Conservation (phyloP, 1,140 invertebrate genomes). For the Xylocopa sonorina region DNA sequence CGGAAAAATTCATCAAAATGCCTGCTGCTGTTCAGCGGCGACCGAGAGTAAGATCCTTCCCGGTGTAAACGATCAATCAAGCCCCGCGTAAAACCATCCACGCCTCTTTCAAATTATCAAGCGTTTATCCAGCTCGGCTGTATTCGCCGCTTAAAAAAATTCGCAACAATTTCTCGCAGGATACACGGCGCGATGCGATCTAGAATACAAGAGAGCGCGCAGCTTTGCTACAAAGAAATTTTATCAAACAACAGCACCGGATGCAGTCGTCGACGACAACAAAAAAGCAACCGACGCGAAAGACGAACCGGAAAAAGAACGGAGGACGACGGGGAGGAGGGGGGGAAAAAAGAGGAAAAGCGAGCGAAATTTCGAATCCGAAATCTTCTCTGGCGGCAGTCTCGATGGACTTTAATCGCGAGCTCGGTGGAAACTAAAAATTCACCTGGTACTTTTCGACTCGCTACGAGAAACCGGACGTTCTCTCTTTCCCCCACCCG, state of each 20-base stretch:
- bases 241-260: neutral
- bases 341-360: neutral
- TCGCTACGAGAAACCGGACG: constrained; percentile 22
- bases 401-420: constrained; percentile 58
- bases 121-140: neutral
- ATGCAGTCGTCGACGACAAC: neutral
- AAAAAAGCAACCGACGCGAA: too few relatives aligned
- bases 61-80: neutral
- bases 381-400: constrained; percentile 35
- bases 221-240: neutral
- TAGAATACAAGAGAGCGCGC: neutral
- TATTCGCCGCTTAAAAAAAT: too few relatives aligned
- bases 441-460: constrained; percentile 58
- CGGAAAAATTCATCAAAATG: neutral
- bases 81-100: neutral
- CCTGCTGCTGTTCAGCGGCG: neutral
- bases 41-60: neutral
- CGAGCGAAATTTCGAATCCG: neutral
- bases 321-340: too few relatives aligned
- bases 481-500: constrained; percentile 32
- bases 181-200: too few relatives aligned
- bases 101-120: neutral
- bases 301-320: neutral
- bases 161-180: too few relatives aligned
- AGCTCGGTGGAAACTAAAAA: constrained; percentile 49